Base-by-base conservation (phyloP, 2,113 vertebrate genomes). In the Hippocampus mohnikei region DNA sequence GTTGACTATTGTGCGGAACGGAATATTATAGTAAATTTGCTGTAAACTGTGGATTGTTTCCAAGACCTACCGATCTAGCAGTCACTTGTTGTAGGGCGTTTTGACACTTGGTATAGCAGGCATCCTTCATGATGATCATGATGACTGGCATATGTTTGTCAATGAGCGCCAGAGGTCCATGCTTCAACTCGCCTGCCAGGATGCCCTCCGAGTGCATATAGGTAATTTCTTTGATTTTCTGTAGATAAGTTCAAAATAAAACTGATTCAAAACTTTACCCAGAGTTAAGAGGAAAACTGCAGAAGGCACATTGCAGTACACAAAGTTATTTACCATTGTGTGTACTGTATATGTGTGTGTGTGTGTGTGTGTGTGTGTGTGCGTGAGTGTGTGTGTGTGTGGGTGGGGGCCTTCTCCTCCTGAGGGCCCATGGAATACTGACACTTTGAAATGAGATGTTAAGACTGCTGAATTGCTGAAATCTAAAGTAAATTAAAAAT, bases 141-240 rank as follows among this genome's bases (percentile, higher is more conserved):
- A 98, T 98, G 80, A 98, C 94, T 0, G 97, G 97, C 97, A 98
- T 98, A 77, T 96, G 87, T 84, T 95, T 94, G 89, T 98, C 97
- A 23, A 98, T 75, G 1, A 98, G 91, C 0, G 97, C 97, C 86
- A 98, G 82, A 0, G 97, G 97, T 2, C 97, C 97, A 0, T 98
- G 97, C 81, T 98, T 98, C 87, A 98, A 89, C 83, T 98, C 97
- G 23, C 97, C 97, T 1, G 97, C 95, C 86, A 98, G 76, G 88
- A 98, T 98, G 41, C 97, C 97, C 88, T 98, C 97, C 0, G 97
- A 98, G 80, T 98, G 97, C 97, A 98, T 98, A 77, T 98, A 98
- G 0, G 97, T 98, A 83, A 98, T 98, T 88, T 98, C 97, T 85
- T 98, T 98, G 75, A 98, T 98, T 98, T 98, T 98, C 96, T 98